Evolutionary conservation across 1,140 invertebrate genomes (phyloP), one percentile per base, ranked within the genome.

Genomic region (Caenorhabditis latens): DNA sequence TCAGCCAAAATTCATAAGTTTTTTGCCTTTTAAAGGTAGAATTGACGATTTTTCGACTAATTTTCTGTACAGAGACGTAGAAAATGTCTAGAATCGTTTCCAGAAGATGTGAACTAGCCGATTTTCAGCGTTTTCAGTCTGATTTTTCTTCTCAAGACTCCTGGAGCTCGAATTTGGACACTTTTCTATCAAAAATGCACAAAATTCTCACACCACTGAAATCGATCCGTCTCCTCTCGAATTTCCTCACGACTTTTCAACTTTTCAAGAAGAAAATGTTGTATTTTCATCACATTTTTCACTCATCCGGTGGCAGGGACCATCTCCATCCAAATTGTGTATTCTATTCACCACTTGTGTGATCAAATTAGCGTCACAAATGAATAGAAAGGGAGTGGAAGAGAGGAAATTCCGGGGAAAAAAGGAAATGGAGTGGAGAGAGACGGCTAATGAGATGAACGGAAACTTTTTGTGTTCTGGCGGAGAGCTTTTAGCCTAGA

Each of bases 361-460:
- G 65, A 71, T 71, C 65, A 48, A 71, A 71, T 71, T 71, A 71
- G 65, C 61, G 32, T 65, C 61, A 42, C 61, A 65, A 65, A 65
- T 40, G 24, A 40, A 65, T 2, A 40, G 32, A 65, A 65, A 65
- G n/a, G n/a, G n/a, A n/a, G n/a, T n/a, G n/a, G n/a, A 65, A 3
- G n/a, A 0, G 61, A 2, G 61, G 61, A 65, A 65, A 65, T 40
- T 65, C 61, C 61, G n/a, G n/a, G n/a, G 16, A 24, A n/a, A n/a
- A 24, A 61, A 61, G 14, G 42, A 46, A 71, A 32, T 5, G 42
- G n/a, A 6, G 65, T 4, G 65, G 11, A 19, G 65, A n/a, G 65
- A 46, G 24, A 24, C 13, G 57, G 42, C 16, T 46, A 71, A 71
- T 71, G 65, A 71, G 65, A 71, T 46, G 19, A 71, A 71, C 65